A percentile compares a stretch with the other conserved stretches of the same genome.
Conservation (phyloP, 2,113 vertebrate species). For the Labeo catla region DNA sequence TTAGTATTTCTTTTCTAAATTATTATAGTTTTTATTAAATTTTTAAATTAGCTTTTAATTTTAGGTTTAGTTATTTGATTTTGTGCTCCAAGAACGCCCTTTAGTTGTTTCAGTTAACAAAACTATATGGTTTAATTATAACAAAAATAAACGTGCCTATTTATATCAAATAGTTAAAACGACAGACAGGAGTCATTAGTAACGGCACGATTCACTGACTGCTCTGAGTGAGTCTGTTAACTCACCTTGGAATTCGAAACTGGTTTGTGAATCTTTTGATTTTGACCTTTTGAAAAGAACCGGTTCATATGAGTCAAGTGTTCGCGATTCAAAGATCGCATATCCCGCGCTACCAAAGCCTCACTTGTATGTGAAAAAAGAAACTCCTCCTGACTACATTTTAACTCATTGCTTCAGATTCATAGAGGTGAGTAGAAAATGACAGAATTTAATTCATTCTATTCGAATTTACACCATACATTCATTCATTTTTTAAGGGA, state of each 20-base stretch:
- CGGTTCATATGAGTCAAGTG: neutral
- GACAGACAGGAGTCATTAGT: neutral
- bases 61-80: too few relatives aligned
- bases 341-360: neutral
- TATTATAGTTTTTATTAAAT: too few relatives aligned
- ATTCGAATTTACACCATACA: neutral
- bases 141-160: too few relatives aligned
- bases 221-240: neutral
- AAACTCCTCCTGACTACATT: neutral
- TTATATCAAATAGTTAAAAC: neutral
- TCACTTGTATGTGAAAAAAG: too few relatives aligned
- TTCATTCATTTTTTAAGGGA: neutral
- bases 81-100: too few relatives aligned
- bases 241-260: neutral
- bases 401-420: neutral
- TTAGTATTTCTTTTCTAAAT: too few relatives aligned
- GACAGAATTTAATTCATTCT: neutral
- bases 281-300: neutral
- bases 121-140: too few relatives aligned
- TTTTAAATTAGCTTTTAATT: too few relatives aligned
- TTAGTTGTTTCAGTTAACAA: too few relatives aligned
- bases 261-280: neutral
- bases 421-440: neutral
- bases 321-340: neutral
- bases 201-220: neutral